Percentiles rank a stretch among this genome's conserved stretches.
Conservation (phyloP, 2,888 invertebrate genomes). For the Azorinus chamasolen region DNA sequence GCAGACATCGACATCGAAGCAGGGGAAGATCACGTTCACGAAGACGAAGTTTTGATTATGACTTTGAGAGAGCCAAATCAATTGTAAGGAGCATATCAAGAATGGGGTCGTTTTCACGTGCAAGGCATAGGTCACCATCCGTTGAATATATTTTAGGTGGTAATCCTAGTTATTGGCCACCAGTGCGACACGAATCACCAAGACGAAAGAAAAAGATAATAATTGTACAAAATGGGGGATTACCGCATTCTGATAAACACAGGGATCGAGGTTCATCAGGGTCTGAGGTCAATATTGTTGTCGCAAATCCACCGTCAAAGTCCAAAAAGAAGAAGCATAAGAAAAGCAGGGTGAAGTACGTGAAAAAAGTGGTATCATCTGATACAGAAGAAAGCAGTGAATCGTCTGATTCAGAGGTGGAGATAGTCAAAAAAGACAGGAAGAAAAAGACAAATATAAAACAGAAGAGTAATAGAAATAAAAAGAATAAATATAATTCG, state of each 20-base stretch:
- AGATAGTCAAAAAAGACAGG: slow-evolving; percentile 6
- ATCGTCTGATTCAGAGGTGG: not conserved
- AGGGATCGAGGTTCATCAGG: slow-evolving; percentile 45
- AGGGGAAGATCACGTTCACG: slow-evolving; percentile 39
- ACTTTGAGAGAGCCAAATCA: slow-evolving; percentile 56
- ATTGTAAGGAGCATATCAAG: slow-evolving; percentile 58
- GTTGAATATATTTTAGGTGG: slow-evolving; percentile 43
- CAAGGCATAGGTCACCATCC: slow-evolving; percentile 38
- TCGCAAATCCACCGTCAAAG: slow-evolving; percentile 6
- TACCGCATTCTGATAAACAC: slow-evolving; percentile 3
- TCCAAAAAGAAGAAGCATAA: slow-evolving; percentile 13
- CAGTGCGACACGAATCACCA: slow-evolving; percentile 31
- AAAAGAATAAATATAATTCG: not conserved
- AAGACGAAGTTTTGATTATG: slow-evolving; percentile 60
- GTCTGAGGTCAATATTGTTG: slow-evolving; percentile 57
- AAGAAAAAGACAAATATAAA: slow-evolving; percentile 19
- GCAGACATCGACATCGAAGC: slow-evolving; percentile 25
- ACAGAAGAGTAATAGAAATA: slow-evolving; percentile 7
- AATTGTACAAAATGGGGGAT: slow-evolving; percentile 47
- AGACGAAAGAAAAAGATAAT: slow-evolving; percentile 57
- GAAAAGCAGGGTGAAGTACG: slow-evolving; percentile 21
- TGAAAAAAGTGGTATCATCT: too few species aligned
- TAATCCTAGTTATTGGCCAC: slow-evolving; percentile 50
- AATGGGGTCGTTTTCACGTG: slow-evolving; percentile 47
- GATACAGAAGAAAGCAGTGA: slow-evolving; percentile 21